Conservation (phyloP, 2,113 vertebrate genomes). For the Atractosteus spatula region DNA sequence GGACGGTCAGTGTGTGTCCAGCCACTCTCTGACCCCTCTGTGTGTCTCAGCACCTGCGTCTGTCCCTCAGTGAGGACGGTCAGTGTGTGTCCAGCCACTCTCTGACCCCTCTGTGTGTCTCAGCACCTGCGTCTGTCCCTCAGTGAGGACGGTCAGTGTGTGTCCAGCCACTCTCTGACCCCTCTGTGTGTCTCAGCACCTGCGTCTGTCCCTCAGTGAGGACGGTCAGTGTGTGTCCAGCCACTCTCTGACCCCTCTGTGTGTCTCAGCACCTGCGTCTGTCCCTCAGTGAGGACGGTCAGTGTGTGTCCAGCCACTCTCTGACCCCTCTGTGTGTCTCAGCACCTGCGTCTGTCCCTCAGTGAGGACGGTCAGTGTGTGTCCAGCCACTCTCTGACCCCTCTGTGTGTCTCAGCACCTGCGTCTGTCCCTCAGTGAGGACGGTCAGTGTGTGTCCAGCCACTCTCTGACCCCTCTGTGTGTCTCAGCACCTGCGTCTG, state of each 20-base stretch:
- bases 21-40: not conserved
- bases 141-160: slow-evolving; percentile 86
- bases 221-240: not conserved
- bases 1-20: slow-evolving; percentile 75
- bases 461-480: not conserved
- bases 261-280: slow-evolving; percentile 79
- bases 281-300: slow-evolving; percentile 87
- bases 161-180: not conserved
- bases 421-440: slow-evolving; percentile 87
- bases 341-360: not conserved
- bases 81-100: not conserved
- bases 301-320: slow-evolving; percentile 51
- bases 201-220: not conserved
- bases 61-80: not conserved
- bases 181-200: not conserved
- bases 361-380: not conserved
- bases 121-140: slow-evolving; percentile 89
- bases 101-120: not conserved
- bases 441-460: slow-evolving; percentile 70
- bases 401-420: slow-evolving; percentile 67
- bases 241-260: not conserved
- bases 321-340: not conserved
- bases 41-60: not conserved
- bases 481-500: not conserved
- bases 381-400: not conserved